phyloP scores from a whole-genome alignment of 2,797 vertebrate species.

The Anolis apletophallus region DNA sequence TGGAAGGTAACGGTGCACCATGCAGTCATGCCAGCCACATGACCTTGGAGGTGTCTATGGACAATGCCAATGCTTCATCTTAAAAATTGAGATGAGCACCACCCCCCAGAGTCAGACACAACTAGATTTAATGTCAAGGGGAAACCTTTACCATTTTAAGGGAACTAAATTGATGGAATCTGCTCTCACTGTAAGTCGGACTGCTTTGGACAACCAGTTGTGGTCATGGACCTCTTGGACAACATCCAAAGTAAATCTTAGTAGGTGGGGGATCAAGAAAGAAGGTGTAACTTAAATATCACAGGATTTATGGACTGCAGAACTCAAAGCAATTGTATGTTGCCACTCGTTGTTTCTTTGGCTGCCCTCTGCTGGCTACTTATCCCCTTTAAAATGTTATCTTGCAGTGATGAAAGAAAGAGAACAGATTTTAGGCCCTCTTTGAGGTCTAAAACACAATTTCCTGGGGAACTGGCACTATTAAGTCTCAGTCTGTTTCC shows the following conservation, averaged over 20 bases:
- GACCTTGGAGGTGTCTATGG: too few relatives aligned
- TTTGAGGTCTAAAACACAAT: not conserved
- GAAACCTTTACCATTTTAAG: not conserved
- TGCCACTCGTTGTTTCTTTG: not conserved
- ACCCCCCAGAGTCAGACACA: too few relatives aligned
- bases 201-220: not conserved
- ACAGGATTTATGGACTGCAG: not conserved
- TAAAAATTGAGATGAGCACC: too few relatives aligned
- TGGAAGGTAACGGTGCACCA: too few relatives aligned
- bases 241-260: not conserved
- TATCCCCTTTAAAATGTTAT: not conserved
- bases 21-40: too few relatives aligned
- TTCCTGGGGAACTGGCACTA: not conserved
- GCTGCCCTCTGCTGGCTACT: constrained; percentile 1
- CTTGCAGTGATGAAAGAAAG: not conserved
- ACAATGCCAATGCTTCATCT: too few relatives aligned
- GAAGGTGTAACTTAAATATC: not conserved
- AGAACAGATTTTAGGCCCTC: not conserved
- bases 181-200: not conserved
- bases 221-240: too few relatives aligned
- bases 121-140: too few relatives aligned
- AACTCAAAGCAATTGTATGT: not conserved
- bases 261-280: not conserved
- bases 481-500: constrained; percentile 20
- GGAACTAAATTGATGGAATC: not conserved